phyloP scores from a whole-genome alignment of 2,113 vertebrate genomes.

The Gallinago undulata region DNA sequence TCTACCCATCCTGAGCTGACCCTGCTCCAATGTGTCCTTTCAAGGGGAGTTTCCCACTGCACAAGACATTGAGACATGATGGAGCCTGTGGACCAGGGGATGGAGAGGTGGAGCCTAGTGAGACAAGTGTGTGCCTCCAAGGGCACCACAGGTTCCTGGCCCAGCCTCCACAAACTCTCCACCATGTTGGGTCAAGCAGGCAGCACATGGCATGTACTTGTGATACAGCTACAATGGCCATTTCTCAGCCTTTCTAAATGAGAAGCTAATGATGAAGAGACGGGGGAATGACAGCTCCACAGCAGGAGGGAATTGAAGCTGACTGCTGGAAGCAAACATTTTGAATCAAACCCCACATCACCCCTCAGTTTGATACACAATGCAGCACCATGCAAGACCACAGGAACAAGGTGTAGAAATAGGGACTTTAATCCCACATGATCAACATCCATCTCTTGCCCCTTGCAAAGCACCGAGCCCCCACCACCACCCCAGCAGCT shows the following conservation, averaged over 20 bases:
- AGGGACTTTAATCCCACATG: neutral
- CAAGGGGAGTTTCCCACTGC: neutral
- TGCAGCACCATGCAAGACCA: accelerated
- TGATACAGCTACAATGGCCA: neutral
- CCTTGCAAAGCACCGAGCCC: neutral
- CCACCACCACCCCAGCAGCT: accelerated
- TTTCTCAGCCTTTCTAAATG: neutral
- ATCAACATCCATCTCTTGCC: neutral
- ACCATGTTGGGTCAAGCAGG: accelerated
- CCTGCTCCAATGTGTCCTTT: neutral
- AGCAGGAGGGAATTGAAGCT: neutral
- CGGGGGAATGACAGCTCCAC: neutral
- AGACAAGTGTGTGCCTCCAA: too few species aligned
- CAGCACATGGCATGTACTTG: accelerated
- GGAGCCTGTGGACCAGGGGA: neutral
- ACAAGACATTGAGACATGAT: neutral
- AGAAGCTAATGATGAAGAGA: neutral
- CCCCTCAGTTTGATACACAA: neutral
- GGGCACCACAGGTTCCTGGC: neutral
- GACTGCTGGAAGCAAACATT: neutral
- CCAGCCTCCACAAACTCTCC: neutral
- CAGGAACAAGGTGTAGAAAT: neutral
- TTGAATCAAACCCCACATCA: neutral
- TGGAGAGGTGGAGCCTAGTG: neutral
- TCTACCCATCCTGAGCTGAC: neutral